Base-by-base conservation (phyloP, 2,888 invertebrate genomes). In the Acanthococcus lagerstroemiae region DNA sequence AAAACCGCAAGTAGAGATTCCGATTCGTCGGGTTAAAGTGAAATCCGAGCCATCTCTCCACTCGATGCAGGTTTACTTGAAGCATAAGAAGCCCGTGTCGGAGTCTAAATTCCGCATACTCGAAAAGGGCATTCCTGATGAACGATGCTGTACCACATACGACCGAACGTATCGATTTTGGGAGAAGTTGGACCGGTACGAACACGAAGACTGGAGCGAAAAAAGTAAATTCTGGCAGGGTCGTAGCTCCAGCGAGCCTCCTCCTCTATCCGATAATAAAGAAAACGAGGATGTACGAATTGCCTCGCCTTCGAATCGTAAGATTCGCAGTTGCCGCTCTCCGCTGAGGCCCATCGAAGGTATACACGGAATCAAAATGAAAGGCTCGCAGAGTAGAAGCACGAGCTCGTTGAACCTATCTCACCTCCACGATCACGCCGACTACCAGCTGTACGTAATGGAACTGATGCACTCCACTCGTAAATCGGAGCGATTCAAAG, bases 401-500 rank as follows among this genome's bases (percentile, higher is more conserved):
- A 77, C 77, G 1, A 78, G 76, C 50, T 81, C 81, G 0, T 71
- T 80, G 17, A 78, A 78, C 68, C 69, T 74, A 1, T 76, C 78
- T 0, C 74, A 70, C 48, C 48, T 69, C 4, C 69, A 69, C 6
- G 72, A 72, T 44, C 69, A 70, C 26, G 68, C 69, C 25, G 84
- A 86, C 69, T 86, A 85, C 72, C 84, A 83, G 70, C 82, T 82
- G 69, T 87, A 87, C 72, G 78, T 87, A 54, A 76, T 80, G 27
- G 86, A 86, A 70, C 77, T 86, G 72, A 76, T 84, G 72, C 76
- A 78, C 67, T 81, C 84, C 2, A 83, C 83, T 70, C 80, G 80
- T 60, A 85, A 84, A 75, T 89, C 88, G 0, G 87, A 87, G 67
- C 82, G 88, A 68, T 95, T 94, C 76, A 83, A 85, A 57, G 91